Percentiles rank a stretch among this genome's conserved stretches.
These are phyloP conservation scores for Glyphotaelius pellucidus DNA, from an alignment of 2,888 invertebrate genomes.

Conservation along the genomic window DNA sequence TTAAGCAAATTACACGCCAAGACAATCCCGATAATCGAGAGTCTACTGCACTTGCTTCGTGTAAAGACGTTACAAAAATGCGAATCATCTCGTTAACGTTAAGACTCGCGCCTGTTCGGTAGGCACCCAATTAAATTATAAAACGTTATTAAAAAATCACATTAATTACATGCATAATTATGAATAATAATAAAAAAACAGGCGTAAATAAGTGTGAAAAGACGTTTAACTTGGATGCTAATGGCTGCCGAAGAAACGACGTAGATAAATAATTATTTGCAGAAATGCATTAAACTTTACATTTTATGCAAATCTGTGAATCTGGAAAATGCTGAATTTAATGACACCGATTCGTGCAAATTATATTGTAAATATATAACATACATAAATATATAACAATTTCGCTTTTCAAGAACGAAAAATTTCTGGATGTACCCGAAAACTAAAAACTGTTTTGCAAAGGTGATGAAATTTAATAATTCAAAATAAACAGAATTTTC, in stretches of 20 bases:
- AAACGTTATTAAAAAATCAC: constrained; percentile 12
- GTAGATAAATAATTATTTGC: neutral
- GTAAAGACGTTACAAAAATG: constrained; percentile 17
- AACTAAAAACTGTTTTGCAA: too few species aligned
- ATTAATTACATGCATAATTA: neutral
- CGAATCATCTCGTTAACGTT: constrained; percentile 18
- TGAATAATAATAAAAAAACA: neutral
- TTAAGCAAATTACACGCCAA: neutral
- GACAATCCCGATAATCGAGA: neutral
- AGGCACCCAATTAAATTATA: neutral
- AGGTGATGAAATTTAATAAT: too few species aligned
- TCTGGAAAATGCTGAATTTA: neutral
- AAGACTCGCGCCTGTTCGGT: neutral
- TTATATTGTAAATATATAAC: neutral
- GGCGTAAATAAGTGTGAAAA: constrained; percentile 4
- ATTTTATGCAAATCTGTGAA: neutral
- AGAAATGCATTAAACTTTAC: neutral
- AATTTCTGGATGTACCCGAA: too few species aligned
- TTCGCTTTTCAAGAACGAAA: too few species aligned
- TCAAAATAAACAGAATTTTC: too few species aligned
- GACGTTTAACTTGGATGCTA: neutral
- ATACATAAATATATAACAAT: too few species aligned
- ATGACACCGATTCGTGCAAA: neutral
- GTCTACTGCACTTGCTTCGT: neutral
- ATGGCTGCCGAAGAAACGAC: neutral